phyloP scores from a whole-genome alignment of 2,113 vertebrate genomes.

The Phodopus roborovskii region DNA sequence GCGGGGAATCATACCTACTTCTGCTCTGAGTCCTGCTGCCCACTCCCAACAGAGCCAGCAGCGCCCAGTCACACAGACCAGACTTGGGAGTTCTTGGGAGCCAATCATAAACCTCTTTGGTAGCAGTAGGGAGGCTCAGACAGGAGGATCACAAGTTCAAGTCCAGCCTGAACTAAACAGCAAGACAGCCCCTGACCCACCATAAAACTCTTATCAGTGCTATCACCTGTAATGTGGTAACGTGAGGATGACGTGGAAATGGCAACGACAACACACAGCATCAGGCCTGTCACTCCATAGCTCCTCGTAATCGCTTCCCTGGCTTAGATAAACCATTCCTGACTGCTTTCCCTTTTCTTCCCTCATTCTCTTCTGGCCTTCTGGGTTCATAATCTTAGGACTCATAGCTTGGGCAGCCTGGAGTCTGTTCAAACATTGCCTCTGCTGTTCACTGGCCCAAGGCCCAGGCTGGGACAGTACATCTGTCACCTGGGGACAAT shows the following conservation, averaged over 20 bases:
- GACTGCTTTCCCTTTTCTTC: not conserved
- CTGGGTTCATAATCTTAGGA: not conserved
- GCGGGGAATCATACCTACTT: not conserved
- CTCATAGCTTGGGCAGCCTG: not conserved
- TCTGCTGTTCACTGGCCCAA: not conserved
- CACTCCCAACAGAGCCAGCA: not conserved
- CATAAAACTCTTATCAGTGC: not conserved
- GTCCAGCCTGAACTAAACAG: not conserved
- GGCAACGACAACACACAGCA: not conserved
- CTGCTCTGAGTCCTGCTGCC: not conserved
- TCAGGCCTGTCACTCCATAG: not conserved
- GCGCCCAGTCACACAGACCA: not conserved
- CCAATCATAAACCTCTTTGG: constrained; percentile 22
- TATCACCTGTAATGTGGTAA: not conserved
- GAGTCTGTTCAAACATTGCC: not conserved
- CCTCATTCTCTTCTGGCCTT: not conserved
- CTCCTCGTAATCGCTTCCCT: not conserved
- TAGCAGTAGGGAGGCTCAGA: not conserved
- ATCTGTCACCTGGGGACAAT: not conserved
- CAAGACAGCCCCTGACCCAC: not conserved
- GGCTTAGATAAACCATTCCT: not conserved
- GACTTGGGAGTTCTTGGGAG: not conserved
- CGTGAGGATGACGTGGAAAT: not conserved
- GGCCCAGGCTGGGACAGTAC: not conserved
- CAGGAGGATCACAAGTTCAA: not conserved